Conservation (phyloP, 2,797 vertebrate species). For the Tiaroga cobitis region DNA sequence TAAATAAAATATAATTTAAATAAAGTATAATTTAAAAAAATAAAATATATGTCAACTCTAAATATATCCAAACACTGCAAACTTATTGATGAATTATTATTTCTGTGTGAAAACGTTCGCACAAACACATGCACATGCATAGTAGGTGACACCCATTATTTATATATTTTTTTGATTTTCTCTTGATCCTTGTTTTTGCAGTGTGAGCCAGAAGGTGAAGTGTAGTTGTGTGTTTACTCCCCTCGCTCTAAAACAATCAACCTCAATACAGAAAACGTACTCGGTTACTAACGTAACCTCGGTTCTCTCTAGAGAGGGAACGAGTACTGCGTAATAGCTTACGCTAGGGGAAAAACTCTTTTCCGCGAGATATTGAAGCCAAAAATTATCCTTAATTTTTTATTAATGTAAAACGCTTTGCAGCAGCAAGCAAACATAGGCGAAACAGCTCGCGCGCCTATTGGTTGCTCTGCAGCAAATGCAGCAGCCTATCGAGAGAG, state of each 20-base stretch:
- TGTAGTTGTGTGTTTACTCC: conserved; percentile 20
- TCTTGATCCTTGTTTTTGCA: background rate
- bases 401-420: too few relatives aligned
- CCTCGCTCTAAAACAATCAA: conserved; percentile 38
- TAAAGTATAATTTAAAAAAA: background rate
- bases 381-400: too few relatives aligned
- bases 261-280: conserved; percentile 33
- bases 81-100: background rate
- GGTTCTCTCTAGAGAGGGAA: too few relatives aligned
- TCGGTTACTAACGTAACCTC: too few relatives aligned
- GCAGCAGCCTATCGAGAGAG: too few relatives aligned
- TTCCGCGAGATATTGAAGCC: too few relatives aligned
- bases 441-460: too few relatives aligned
- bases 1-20: too few relatives aligned
- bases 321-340: too few relatives aligned
- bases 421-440: too few relatives aligned
- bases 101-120: background rate
- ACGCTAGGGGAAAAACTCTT: too few relatives aligned
- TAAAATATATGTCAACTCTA: background rate
- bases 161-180: background rate
- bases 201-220: background rate
- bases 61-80: background rate
- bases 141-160: background rate
- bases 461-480: too few relatives aligned
- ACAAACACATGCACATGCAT: background rate